Evolutionary conservation across 2,888 invertebrate species (phyloP), one percentile per base, ranked within the genome.

Genomic region (Limnephilus marmoratus): DNA sequence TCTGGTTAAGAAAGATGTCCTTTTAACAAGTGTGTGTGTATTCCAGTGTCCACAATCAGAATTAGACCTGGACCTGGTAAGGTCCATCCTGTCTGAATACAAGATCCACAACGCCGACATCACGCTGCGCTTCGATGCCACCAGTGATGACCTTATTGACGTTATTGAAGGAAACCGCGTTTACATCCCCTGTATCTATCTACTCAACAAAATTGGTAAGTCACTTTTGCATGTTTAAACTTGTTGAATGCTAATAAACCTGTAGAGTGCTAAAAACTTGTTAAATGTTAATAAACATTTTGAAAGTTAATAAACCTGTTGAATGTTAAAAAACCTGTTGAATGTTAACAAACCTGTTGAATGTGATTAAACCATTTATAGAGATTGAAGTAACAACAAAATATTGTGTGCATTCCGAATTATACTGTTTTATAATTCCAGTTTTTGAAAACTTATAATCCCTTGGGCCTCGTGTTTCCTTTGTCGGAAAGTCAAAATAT

Each of bases 41-140:
- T 94, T 94, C 37, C 94, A 98, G 97, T 97, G 98, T 91, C 96
- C 98, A 1, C 99, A 99, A 96, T 97, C 98, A 0, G 99, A 99
- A 95, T 96, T 99, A 93, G 99, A 99, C 95, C 94, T 97, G 91
- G 99, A 99, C 94, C 97, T 98, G 0, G 99, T 99, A 3, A 99
- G 98, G 96, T 98, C 98, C 0, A 99, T 99, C 94, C 96, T 99
- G 68, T 98, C 99, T 0, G 99, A 99, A 95, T 99, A 99, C 95
- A 98, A 98, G 96, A 99, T 99, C 93, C 99, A 99, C 95, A 99
- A 99, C 95, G 99, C 99, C 24, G 99, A 99, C 95, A 98, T 99
- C 92, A 99, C 99, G 0, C 96, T 99, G 85, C 97, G 98, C 93
- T 98, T 98, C 94, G 99, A 99, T 95, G 99, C 99, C 0, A 99